Base-by-base conservation (phyloP, 2,888 invertebrate genomes). In the Junonia oenone region DNA sequence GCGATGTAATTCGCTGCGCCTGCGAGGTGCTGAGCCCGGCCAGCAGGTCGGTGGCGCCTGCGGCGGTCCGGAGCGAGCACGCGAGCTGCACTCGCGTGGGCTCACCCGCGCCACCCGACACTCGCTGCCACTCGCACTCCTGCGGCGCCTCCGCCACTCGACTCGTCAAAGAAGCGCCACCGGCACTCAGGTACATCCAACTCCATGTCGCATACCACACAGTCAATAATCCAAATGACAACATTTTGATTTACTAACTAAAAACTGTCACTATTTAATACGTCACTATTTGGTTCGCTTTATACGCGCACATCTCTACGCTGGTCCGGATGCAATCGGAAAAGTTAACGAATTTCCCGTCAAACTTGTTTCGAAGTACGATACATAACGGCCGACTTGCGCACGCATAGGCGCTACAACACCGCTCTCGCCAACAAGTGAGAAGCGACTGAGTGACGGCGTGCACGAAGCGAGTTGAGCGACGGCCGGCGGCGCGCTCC, bases 71-170 rank as follows among this genome's bases (percentile, higher is more conserved):
- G 66, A 94, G 87, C 66, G 92, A 91, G 80, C 94, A 95, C 45
- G 92, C 92, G 67, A 94, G 90, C 72, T 91, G 90, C 64, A 92
- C 90, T 81, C 92, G 74, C 78, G 91, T 78, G 76, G 90, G 75
- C 78, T 92, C 91, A 76, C 92, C 91, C 63, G 82, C 82, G 69
- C 83, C 89, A 56, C 86, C 86, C 54, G 90, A 89, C 72, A 90
- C 90, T 57, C 91, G 89, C 77, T 92, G 92, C 95, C 95, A 94
- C 79, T 93, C 92, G 85, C 95, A 95, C 79, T 94, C 94, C 79
- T 92, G 92, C 63, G 94, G 94, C 57, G 93, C 92, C 76, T 93
- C 92, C 68, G 93, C 92, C 73, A 90, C 88, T 62, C 91, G 86
- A 65, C 86, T 87, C 63, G 89, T 89, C 75, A 90, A 72, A 65